phyloP scores from a whole-genome alignment of 1,140 invertebrate species.

The Drosophila subpulchrella region DNA sequence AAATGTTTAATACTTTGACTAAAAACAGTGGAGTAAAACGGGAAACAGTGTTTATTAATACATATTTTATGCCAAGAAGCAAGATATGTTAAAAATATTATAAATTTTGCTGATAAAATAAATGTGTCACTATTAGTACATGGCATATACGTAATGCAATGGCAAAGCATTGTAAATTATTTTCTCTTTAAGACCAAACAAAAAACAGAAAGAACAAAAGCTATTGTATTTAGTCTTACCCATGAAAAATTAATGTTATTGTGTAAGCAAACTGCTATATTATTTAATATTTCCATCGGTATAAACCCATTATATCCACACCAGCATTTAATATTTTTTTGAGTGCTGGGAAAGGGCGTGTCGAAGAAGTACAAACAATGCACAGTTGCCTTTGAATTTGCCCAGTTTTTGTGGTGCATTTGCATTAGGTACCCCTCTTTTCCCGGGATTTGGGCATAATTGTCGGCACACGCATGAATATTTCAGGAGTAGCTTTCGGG shows the following conservation, averaged over 20 bases:
- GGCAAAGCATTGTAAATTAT: no score
- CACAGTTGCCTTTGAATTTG: conserved; percentile 7
- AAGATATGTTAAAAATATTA: no score
- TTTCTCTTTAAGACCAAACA: no score
- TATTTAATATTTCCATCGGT: background rate
- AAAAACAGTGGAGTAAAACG: no score
- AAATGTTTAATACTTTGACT: no score
- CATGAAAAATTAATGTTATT: background rate
- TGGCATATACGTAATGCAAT: no score
- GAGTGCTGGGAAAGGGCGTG: background rate
- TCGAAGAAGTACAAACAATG: conserved; percentile 37
- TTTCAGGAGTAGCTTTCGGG: conserved; percentile 33
- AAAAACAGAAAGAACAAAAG: no score
- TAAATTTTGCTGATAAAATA: no score
- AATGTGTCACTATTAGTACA: no score
- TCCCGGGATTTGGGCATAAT: conserved; percentile 32
- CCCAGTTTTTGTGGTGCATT: conserved; percentile 8
- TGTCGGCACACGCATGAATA: conserved; percentile 63
- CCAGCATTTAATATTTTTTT: background rate
- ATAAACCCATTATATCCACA: background rate
- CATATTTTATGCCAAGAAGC: no score
- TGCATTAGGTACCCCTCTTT: conserved; percentile 1
- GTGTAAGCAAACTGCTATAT: background rate
- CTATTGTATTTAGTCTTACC: no score
- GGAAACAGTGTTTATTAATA: no score